Conservation (phyloP, 1,140 invertebrate species). For the Bombus confusus region DNA sequence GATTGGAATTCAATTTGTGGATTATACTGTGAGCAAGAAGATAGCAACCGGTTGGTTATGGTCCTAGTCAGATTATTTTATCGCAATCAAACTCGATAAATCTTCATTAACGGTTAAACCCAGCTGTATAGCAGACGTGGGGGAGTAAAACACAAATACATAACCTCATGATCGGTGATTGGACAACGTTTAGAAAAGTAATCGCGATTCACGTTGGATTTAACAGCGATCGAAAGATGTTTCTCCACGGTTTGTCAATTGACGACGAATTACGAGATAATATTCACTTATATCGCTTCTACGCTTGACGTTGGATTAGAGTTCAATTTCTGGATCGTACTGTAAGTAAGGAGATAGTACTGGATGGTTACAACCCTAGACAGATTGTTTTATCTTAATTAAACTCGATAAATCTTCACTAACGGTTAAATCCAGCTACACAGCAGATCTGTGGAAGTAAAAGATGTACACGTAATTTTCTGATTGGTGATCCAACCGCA, state of each 20-base stretch:
- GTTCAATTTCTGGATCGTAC: background rate
- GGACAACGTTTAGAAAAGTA: background rate
- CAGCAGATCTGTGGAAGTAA: background rate
- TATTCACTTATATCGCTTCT: background rate
- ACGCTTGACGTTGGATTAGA: background rate
- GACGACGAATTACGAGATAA: background rate
- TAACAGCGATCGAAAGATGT: background rate
- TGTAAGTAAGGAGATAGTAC: background rate
- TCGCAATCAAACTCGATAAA: background rate
- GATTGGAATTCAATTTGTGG: constrained; percentile 32
- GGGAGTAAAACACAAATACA: background rate
- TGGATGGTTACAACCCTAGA: background rate
- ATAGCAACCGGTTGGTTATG: background rate
- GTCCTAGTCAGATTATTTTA: background rate
- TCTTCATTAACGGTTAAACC: background rate
- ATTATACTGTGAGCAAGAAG: constrained; percentile 38
- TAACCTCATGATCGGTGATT: background rate
- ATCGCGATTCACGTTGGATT: background rate
- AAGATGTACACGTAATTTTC: background rate
- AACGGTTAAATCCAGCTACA: background rate
- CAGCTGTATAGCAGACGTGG: background rate
- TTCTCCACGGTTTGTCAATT: background rate
- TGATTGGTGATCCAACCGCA: background rate
- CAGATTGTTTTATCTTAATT: constrained; percentile 8
- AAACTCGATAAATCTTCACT: background rate